phyloP scores from a whole-genome alignment of 1,140 invertebrate genomes.

The Procambarus clarkii region DNA sequence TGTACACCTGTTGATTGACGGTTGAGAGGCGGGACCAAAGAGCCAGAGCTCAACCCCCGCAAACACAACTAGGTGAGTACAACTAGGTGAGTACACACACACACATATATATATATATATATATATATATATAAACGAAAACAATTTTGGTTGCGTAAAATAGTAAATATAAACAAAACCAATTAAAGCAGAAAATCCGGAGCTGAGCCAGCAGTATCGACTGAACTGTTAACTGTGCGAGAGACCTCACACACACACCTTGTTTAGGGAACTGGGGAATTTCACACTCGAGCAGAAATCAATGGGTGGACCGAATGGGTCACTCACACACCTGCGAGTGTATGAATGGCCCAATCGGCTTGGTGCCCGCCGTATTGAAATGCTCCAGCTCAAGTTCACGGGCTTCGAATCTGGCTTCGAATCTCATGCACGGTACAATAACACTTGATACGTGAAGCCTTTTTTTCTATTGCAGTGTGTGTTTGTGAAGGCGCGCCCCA shows the following conservation, averaged over 20 bases:
- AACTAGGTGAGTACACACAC: no score
- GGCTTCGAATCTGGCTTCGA: background rate
- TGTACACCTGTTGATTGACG: no score
- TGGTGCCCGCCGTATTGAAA: background rate
- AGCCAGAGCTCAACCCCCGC: no score
- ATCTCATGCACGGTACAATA: background rate
- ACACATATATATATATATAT: no score
- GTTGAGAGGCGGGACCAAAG: no score
- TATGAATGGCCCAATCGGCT: background rate
- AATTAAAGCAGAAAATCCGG: background rate
- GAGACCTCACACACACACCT: background rate
- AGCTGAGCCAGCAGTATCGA: background rate
- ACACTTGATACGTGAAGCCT: background rate
- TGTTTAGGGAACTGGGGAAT: background rate
- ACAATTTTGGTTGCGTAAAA: background rate
- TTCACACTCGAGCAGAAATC: background rate
- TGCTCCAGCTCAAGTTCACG: background rate
- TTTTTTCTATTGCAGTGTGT: background rate
- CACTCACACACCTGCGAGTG: background rate
- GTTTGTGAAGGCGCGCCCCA: no score
- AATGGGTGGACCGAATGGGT: background rate
- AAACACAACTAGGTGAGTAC: no score
- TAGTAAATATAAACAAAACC: background rate
- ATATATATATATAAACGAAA: no score
- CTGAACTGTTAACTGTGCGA: background rate